Base-by-base conservation (phyloP, 2,113 vertebrate species). In the Cololabis saira region DNA sequence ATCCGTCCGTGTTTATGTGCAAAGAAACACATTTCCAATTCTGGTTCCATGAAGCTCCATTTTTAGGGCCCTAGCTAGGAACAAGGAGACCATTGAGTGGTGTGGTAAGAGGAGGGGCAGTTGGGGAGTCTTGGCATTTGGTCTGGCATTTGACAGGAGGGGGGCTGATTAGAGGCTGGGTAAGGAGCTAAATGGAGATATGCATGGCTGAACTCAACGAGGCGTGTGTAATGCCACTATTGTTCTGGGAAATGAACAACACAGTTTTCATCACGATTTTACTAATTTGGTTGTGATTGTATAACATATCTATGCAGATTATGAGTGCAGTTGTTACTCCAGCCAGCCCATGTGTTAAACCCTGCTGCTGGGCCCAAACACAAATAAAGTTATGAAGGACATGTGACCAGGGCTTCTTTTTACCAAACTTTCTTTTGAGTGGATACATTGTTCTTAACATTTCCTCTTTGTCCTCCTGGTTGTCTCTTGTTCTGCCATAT, bases 71-170 rank as follows among this genome's bases (percentile, higher is more conserved):
- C 21, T 81, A 52, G 68, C 70, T 86, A 21, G 12, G 52, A 91
- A 92, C 92, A 91, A 92, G 81, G 70, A 73, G 45, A n/a, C 61
- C 80, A 91, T 91, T 93, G 85, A 92, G 76, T 15, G 10, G 16
- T 17, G 66, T 22, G 48, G 64, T 33, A 24, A 71, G 71, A 76
- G 82, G 83, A 65, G 82, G 80, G 71, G 82, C 22, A 30, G 51
- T 50, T 33, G 61, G 70, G 66, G 56, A 33, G 18, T 42, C n/a
- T 81, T 76, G 85, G 81, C 73, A 88, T 77, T 81, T 44, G 22
- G 54, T 50, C 58, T 71, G 76, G 59, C 76, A 78, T 86, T 84
- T 61, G 75, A 81, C 70, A 61, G 24, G 24, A 5, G 74, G 37
- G 74, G 37, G 66, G 65, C 57, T 84, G 76, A 87, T 88, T 67